These are phyloP conservation scores for Axis porcinus DNA, from an alignment of 2,113 vertebrate genomes.

Conservation along the genomic window DNA sequence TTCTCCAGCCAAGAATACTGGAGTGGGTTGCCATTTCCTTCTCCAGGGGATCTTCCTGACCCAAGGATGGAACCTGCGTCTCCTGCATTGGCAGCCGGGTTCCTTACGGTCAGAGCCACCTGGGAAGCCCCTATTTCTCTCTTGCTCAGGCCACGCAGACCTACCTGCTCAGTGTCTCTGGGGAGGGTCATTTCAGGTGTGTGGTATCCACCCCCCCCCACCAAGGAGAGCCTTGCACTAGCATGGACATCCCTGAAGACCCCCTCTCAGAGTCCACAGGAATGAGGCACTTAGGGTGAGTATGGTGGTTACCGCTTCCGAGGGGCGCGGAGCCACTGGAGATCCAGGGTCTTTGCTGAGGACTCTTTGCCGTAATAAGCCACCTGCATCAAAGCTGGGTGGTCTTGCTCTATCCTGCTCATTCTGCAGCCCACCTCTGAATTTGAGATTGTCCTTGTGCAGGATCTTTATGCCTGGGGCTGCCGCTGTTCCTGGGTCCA, in stretches of 20 bases:
- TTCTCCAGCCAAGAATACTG: neutral
- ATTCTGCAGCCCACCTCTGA: neutral
- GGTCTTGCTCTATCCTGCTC: neutral
- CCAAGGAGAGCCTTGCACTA: neutral
- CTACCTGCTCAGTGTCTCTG: neutral
- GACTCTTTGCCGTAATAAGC: fast-evolving
- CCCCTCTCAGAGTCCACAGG: fast-evolving
- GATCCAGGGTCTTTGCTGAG: neutral
- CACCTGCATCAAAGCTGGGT: too few species aligned
- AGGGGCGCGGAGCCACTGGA: fast-evolving
- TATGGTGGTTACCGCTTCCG: neutral
- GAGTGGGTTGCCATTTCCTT: neutral
- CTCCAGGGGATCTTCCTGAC: neutral
- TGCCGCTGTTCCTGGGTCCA: neutral
- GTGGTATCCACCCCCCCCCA: fast-evolving
- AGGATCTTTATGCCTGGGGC: neutral
- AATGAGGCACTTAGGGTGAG: neutral
- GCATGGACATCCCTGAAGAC: neutral
- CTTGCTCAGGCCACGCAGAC: neutral
- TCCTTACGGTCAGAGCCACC: neutral
- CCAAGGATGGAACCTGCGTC: neutral
- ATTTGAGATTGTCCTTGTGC: neutral
- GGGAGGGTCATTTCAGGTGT: neutral
- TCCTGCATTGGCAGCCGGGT: neutral
- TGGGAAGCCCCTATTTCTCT: fast-evolving